These are phyloP conservation scores for Sardina pilchardus DNA, from an alignment of 2,113 vertebrate species.

Conservation along the genomic window DNA sequence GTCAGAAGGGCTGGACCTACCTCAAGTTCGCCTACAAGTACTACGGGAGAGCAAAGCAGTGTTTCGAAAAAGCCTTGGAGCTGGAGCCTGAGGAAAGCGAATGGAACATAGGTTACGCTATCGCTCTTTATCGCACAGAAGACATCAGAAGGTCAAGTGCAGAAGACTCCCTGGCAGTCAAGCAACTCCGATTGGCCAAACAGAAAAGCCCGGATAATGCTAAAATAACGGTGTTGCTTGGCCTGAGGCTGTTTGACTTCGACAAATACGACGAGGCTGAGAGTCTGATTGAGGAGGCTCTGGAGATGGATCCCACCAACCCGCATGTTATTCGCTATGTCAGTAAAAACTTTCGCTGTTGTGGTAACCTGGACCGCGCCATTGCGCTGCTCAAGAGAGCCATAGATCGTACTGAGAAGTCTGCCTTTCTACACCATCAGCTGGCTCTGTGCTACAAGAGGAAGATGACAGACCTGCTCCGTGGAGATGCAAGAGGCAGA, in stretches of 20 bases:
- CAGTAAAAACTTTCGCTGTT: no score
- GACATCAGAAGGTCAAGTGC: accelerated
- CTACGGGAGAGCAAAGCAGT: constrained; percentile 60
- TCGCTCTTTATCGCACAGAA: constrained; percentile 59
- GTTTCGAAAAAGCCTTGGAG: constrained; percentile 71
- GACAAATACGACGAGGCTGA: constrained; percentile 48
- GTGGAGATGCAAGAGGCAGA: background rate
- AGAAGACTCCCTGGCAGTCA: constrained; percentile 32
- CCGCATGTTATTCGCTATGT: constrained; percentile 65
- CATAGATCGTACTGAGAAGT: constrained; percentile 32
- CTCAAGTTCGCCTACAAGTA: constrained; percentile 65
- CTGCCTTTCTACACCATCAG: constrained; percentile 55
- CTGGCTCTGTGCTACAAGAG: constrained; percentile 67
- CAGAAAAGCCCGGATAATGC: constrained; percentile 62
- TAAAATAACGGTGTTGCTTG: constrained; percentile 53
- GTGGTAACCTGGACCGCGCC: constrained; percentile 38
- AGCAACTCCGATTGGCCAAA: constrained; percentile 66
- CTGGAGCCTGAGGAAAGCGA: constrained; percentile 69
- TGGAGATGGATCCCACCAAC: constrained; percentile 60
- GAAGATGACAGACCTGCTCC: constrained; percentile 19
- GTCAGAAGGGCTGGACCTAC: constrained; percentile 74
- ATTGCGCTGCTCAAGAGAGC: constrained; percentile 36
- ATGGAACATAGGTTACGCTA: constrained; percentile 70
- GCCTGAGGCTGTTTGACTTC: constrained; percentile 61
- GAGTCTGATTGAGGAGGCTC: constrained; percentile 66